Evolutionary conservation across 2,888 invertebrate species (phyloP), one percentile per base, ranked within the genome.

Genomic region (Hesperia comma): DNA sequence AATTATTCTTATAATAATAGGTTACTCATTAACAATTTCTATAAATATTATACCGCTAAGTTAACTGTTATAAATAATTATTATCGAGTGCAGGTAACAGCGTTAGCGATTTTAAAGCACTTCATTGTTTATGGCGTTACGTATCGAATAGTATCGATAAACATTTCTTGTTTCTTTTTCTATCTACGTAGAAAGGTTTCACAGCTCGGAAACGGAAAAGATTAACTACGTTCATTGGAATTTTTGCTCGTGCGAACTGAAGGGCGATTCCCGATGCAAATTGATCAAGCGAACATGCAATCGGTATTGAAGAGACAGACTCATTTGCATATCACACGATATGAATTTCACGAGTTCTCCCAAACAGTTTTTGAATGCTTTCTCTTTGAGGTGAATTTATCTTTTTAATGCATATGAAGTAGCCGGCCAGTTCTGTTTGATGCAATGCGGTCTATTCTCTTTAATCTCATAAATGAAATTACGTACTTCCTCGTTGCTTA

Each of bases 281-380:
- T 67, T 67, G 61, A 56, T 67, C 61, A 67, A 61, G 67, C 49
- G 67, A 61, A 67, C 67, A 61, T 67, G 61, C 61, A 61, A 55
- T 67, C 54, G 61, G 55, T 67, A 61, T 67, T 61, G 67, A 55
- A 61, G 46, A 66, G 66, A 66, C 40, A 57, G 57, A 46, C 55
- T 67, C 55, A 61, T 67, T 67, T 67, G 26, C 67, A 67, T 67
- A 61, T 61, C 61, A 61, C 61, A 61, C 49, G 49, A 49, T 61
- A 40, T 55, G 61, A 67, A 67, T 56, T 67, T 61, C 49, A 55
- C 55, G 60, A 66, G 61, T 55, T 55, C 61, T 67, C 37, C 19
- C 17, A 43, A 33, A 41, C 43, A 46, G 53, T 67, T 56, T 46
- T 61, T 55, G 43, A 60, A 60, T 54, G 33, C 26, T 32, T 21